Base-by-base conservation (phyloP, 2,113 vertebrate genomes). In the Brachyhypopomus gauderio region DNA sequence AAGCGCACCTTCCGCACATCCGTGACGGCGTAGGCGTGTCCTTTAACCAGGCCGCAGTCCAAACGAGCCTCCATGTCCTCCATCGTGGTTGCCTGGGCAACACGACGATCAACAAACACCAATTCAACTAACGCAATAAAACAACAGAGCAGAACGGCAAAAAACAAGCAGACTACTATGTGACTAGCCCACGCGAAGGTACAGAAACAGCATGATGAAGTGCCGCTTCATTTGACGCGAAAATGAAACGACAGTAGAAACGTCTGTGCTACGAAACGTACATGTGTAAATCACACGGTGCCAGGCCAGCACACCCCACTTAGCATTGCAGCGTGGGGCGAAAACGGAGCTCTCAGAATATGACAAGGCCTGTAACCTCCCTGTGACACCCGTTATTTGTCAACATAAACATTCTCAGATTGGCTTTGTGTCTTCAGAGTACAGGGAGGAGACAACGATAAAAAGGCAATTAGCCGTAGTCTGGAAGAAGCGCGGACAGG, bases 21-120 rank as follows among this genome's bases (percentile, higher is more conserved):
- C 0, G 97, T 98, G 91, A 98, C 94, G 0, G 96, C 96, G 0
- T 99, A 99, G 0, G 97, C 97, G 0, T 99, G 97, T n/a, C 97
- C 97, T 81, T 98, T 99, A 86, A 99, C 97, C 86, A 99, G 91
- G 0, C 97, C 97, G 0, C 96, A 97, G 2, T 83, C 92, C 88
- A 99, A 90, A 0, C 94, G 93, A 1, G 94, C 93, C 88, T 99
- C 97, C 96, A 98, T 97, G 89, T 99, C 97, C 0, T 93, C 94
- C 0, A 93, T 89, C 0, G 92, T 93, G 0, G 87, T 89, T 0
- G 96, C 97, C 97, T 99, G 85, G 1, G 77, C 70, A 78, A 84
- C 58, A 48, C 14, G 45, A 52, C 1, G 2, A 52, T 52, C 45
- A 14, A 52, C 45, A 52, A 52, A 52, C 12, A 12, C 45, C 45